Evolutionary conservation across 2,797 vertebrate species (phyloP).

Genomic region (Lagorchestes hirsutus): DNA sequence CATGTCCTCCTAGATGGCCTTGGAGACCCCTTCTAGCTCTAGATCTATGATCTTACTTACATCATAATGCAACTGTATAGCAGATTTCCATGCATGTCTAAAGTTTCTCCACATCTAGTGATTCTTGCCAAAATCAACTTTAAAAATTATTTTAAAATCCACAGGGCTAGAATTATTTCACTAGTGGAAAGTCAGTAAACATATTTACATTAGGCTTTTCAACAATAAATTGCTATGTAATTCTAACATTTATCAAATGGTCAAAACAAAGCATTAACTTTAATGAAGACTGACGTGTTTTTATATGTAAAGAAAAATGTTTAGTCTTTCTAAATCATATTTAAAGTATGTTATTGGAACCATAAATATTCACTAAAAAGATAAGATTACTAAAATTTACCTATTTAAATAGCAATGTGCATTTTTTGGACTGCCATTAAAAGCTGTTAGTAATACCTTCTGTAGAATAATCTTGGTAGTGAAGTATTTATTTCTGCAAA

Average conservation of each 20-base stretch:
- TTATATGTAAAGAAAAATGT: neutral
- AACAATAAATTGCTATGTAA: neutral
- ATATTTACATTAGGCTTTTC: neutral
- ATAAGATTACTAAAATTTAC: slow-evolving; percentile 1
- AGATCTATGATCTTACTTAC: neutral
- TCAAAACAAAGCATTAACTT: slow-evolving; percentile 20
- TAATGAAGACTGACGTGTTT: neutral
- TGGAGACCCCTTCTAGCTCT: neutral
- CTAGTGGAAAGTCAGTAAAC: neutral
- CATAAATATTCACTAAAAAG: slow-evolving; percentile 3
- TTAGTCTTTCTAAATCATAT: neutral
- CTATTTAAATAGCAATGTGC: neutral
- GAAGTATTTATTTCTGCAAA: slow-evolving; percentile 4
- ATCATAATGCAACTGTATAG: neutral
- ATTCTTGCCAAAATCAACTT: slow-evolving; percentile 57
- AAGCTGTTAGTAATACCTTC: neutral
- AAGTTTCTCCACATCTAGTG: slow-evolving; percentile 14
- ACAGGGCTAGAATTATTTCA: slow-evolving; percentile 15
- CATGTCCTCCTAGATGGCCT: neutral
- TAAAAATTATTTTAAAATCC: neutral
- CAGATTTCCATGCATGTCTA: neutral
- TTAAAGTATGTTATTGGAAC: neutral
- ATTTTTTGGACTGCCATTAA: neutral
- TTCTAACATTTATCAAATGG: slow-evolving; percentile 28
- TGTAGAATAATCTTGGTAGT: neutral